These are phyloP conservation scores for Amia ocellicauda DNA, from an alignment of 2,113 vertebrate genomes.

Conservation along the genomic window DNA sequence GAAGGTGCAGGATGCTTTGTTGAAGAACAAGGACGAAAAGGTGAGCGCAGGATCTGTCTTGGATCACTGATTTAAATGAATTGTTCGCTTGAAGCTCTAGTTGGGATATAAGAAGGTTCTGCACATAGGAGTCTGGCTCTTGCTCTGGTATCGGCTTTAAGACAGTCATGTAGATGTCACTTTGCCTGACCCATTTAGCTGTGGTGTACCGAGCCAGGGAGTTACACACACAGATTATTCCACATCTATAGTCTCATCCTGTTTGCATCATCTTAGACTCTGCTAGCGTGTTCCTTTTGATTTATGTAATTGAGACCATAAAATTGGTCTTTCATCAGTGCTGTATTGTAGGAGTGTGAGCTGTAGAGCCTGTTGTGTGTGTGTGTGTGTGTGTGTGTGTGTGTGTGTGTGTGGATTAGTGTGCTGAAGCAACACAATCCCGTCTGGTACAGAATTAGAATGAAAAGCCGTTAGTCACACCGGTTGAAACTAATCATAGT, in stretches of 20 bases:
- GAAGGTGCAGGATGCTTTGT: neutral
- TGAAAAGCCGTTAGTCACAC: no score
- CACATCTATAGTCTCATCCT: neutral
- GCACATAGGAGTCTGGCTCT: neutral
- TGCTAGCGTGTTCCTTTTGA: neutral
- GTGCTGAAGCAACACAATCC: neutral
- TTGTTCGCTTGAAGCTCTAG: no score
- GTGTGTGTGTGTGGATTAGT: conserved; percentile 19
- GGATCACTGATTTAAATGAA: no score
- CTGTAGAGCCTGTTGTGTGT: neutral
- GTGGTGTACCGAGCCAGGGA: neutral
- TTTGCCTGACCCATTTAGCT: conserved; percentile 9
- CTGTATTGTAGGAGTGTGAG: no score
- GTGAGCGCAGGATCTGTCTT: neutral
- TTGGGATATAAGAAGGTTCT: no score
- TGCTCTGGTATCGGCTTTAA: neutral
- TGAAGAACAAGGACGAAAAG: neutral
- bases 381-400: conserved; percentile 3
- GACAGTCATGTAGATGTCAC: neutral
- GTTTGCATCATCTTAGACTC: neutral
- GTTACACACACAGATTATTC: neutral
- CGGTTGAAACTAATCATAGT: no score
- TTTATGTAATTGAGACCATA: neutral
- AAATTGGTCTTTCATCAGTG: no score
- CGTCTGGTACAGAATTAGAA: no score